Evolutionary conservation across 2,797 vertebrate species (phyloP), one percentile per base, ranked within the genome.

Genomic region (Poeciliopsis infans): DNA sequence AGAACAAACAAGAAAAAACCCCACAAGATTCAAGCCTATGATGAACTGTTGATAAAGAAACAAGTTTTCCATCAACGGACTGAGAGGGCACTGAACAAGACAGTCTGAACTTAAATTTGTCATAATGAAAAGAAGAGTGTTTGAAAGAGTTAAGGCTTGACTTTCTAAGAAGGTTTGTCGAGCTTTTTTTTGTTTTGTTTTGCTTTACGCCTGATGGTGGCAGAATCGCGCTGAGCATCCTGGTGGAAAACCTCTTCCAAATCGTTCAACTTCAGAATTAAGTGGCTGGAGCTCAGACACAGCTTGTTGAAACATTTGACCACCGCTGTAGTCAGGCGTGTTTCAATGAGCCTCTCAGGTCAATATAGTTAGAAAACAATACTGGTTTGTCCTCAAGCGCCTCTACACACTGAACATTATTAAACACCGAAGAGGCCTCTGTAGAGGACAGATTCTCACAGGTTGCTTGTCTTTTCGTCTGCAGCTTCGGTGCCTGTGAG

Each of bases 401-500:
- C 15, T 33, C 16, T 36, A 20, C 2, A 53, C 15, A 39, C 57
- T 39, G 33, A 79, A 75, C 57, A 12, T 25, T 13, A 31, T 43
- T 53, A 5, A 45, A 39, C 5, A 57, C 31, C 13, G 46, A 20
- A 7, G 3, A 20, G 7, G 16, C 41, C 28, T 31, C 16, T 31
- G 45, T 20, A 36, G 7, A 3, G 33, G 61, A 36, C 61, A 64
- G 4, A 8, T 39, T 46, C 53, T 79, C 8, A 43, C 47, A 33
- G 36, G 45, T 23, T 18, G 31, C 75, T 66, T 46, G n/a, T 85
- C 20, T 81, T 23, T 78, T 13, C 64, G 36, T 79, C 78, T 46
- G 71, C 75, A 90, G 92, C 15, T 8, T 47, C 83, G 28, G 18
- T 82, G 61, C 23, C 86, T 45, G 76, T 46, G 77, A 90, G 83